phyloP scores from a whole-genome alignment of 2,888 invertebrate genomes.

The Alloplasta piceator region DNA sequence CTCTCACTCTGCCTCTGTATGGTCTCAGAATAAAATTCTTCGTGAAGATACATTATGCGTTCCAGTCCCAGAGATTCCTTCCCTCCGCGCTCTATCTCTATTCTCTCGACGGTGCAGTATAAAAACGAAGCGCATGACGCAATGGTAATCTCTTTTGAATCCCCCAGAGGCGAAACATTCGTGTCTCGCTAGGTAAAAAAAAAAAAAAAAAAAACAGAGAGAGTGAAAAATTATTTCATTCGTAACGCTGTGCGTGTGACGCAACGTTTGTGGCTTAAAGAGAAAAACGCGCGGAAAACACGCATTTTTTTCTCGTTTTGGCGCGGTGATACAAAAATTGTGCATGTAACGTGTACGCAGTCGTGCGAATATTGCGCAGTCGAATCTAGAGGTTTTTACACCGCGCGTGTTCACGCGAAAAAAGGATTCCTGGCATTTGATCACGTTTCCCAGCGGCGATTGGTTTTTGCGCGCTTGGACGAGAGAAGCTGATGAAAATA shows the following conservation, averaged over 20 bases:
- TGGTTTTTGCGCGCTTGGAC: conserved; percentile 29
- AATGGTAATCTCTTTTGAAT: conserved; percentile 24
- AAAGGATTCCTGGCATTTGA: conserved; percentile 33
- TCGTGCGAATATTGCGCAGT: conserved; percentile 4
- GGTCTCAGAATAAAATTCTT: conserved; percentile 50
- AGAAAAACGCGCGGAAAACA: neutral
- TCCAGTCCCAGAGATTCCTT: conserved; percentile 12
- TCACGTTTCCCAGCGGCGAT: conserved; percentile 57
- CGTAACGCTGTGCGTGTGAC: conserved; percentile 11
- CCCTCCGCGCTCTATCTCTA: conserved; percentile 1
- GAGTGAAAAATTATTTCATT: conserved; percentile 18
- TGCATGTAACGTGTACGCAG: neutral
- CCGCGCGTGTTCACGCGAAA: neutral
- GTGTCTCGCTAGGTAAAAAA: neutral
- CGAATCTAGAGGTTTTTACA: neutral
- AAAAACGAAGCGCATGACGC: conserved; percentile 10
- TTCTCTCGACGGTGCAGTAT: neutral
- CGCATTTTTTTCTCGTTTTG: conserved; percentile 23
- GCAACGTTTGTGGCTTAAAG: conserved; percentile 7
- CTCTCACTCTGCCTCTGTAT: conserved; percentile 29
- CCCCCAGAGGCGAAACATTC: conserved; percentile 13
- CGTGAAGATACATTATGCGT: conserved; percentile 38
- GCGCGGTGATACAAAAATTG: neutral
- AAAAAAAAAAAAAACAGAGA: conserved; percentile 20
- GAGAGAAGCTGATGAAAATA: conserved; percentile 25